Evolutionary conservation across 2,113 vertebrate genomes (phyloP), one percentile per base, ranked within the genome.

Genomic region (Pangasianodon hypophthalmus): DNA sequence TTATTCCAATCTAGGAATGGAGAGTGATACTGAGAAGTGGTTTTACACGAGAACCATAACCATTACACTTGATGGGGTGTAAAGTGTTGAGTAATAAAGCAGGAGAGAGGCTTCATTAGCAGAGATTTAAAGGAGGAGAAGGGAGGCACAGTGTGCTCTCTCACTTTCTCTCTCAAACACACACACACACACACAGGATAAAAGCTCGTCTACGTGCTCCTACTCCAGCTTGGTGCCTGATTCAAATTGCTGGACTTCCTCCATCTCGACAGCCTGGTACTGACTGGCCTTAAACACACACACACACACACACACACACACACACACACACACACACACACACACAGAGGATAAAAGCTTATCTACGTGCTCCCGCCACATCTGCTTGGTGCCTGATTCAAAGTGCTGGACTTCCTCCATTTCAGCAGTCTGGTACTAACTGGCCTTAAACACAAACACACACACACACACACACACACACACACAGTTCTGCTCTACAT

Each of bases 261-360:
- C 56, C 69, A 60, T 88, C 67, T 82, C 80, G 44, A 6, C 52
- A 80, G 80, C 62, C 88, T 91, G 90, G 91, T 87, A 91, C 91
- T 85, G 50, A 73, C 71, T 88, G 50, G n/a, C 73, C 73, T 54
- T 67, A 50, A 9, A 37, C 75, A 24, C 75, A 79, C 73, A 77
- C 41, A 77, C 73, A 44, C 6, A 79, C 44, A 46, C 75, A 81
- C 24, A 32, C 46, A 83, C 46, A 81, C 79, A 50, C 77, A 50
- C 75, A 79, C 21, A 73, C 46, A 41, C n/a, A 37, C 52, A 37
- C 52, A 41, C n/a, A 41, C 52, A 21, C n/a, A 41, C 32, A 24
- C 54, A 60, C n/a, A 29, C 8, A 84, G 0, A 37, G 3, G 79
- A 69, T 54, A 26, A 73, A 56, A 71, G 81, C 6, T 16, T 1